Base-by-base conservation (phyloP, 2,797 vertebrate species). In the Pygocentrus nattereri region DNA sequence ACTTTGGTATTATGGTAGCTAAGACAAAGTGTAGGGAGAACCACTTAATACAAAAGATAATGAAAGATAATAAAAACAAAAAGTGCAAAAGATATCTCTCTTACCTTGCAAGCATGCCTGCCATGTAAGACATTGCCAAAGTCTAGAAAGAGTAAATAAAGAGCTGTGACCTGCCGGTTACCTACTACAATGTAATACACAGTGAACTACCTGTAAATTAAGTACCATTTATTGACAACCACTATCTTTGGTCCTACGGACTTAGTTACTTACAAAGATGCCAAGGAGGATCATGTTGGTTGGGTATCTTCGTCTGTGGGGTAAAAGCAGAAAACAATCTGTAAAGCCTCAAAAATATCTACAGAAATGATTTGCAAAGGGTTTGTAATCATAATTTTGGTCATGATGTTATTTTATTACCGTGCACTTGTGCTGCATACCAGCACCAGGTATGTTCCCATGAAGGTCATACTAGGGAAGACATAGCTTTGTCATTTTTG, bases 211-310 rank as follows among this genome's bases (percentile, higher is more conserved):
- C 2, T 12, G 10, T 21, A 64, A 64, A 7, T 8, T 23, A 59
- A 25, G 7, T 21, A 34, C 3, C 31, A 67, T 41, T 41, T 38
- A 41, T 62, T 16, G 15, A 64, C 16, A 34, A 30, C 11, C 31
- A 5, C 6, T 56, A 34, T 34, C 34, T 34, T 34, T 6, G 34
- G 21, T n/a, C 19, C 21, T 23, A 56, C 1, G 7, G 5, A 64
- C 18, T 64, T 15, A 31, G 30, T 6, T 38, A 64, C 64, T 67
- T 41, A 67, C 64, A 67, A 67, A 67, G 31, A 67, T 67, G 64
- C 85, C 41, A 25, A 90, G 82, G 4, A 90, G 87, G 50, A 89
- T 90, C 79, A 88, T 84, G 58, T 90, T 90, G 76, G 85, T 88
- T 30, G 89, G 89, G 70, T 86, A 87, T 70, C 82, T 83, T 67